Evolutionary conservation across 2,797 vertebrate species (phyloP).

Genomic region (Fundulus diaphanus): DNA sequence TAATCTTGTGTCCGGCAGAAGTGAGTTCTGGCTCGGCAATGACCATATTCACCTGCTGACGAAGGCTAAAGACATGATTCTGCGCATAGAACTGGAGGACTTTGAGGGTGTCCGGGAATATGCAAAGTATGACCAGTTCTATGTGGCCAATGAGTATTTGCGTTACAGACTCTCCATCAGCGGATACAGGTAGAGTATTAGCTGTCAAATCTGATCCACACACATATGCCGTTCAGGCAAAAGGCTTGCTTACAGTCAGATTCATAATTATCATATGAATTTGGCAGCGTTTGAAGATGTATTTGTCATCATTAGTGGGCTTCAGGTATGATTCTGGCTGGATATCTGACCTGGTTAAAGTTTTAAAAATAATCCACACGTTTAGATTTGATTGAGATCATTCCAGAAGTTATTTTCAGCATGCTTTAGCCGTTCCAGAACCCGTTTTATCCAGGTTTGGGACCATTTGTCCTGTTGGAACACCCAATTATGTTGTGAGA

Average conservation of each 20-base stretch:
- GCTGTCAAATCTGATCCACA: not conserved
- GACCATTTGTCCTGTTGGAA: not conserved
- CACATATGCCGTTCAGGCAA: not conserved
- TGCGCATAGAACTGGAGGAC: slow-evolving; percentile 95
- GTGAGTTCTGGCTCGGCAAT: slow-evolving; percentile 96
- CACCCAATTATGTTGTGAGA: not conserved
- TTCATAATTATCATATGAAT: not conserved
- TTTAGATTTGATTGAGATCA: not conserved
- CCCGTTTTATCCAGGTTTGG: not conserved
- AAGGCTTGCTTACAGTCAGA: not conserved
- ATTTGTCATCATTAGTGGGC: not conserved
- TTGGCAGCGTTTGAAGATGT: not conserved
- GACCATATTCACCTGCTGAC: slow-evolving; percentile 95
- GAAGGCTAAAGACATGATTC: slow-evolving; percentile 90
- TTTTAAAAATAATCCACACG: not conserved
- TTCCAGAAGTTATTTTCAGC: not conserved
- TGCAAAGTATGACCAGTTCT: slow-evolving; percentile 92
- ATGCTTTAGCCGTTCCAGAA: not conserved
- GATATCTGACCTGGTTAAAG: not conserved
- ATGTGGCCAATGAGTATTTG: slow-evolving; percentile 92
- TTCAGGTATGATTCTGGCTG: not conserved
- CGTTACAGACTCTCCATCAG: slow-evolving; percentile 89
- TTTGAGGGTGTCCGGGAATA: slow-evolving; percentile 88
- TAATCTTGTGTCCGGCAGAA: slow-evolving; percentile 48
- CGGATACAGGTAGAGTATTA: slow-evolving; percentile 73